These are phyloP conservation scores for Dendrolimus punctatus DNA, from an alignment of 1,140 invertebrate species.

Conservation along the genomic window DNA sequence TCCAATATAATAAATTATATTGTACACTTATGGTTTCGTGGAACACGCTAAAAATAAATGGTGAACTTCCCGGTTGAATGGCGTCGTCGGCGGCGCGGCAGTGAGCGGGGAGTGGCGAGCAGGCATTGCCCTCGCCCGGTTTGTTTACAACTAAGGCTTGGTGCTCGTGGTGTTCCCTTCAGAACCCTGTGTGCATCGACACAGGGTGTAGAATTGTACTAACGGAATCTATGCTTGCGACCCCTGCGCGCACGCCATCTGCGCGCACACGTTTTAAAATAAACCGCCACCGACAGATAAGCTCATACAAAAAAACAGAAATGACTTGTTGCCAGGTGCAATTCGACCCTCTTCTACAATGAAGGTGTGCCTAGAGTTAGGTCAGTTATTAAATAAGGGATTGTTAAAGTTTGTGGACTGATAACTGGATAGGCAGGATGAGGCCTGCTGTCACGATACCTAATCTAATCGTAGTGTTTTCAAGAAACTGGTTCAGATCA, in stretches of 20 bases:
- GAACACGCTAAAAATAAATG: conserved; percentile 63
- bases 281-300: conserved; percentile 59
- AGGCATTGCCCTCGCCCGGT: conserved; percentile 66
- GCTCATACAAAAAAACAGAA: conserved; percentile 43
- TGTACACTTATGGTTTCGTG: conserved; percentile 10
- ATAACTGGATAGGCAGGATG: too few species aligned
- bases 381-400: conserved; percentile 48
- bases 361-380: conserved; percentile 53
- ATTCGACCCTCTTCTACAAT: conserved; percentile 36
- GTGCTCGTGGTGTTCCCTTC: conserved; percentile 22
- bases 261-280: conserved; percentile 60
- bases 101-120: conserved; percentile 55
- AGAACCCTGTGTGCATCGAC: conserved; percentile 35
- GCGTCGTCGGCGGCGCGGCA: conserved; percentile 51
- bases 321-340: conserved; percentile 48
- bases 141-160: conserved; percentile 60
- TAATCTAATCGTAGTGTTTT: too few species aligned
- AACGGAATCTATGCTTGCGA: conserved; percentile 16
- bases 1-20: conserved; percentile 4
- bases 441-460: too few species aligned
- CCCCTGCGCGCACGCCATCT: conserved; percentile 57
- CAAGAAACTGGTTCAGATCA: too few species aligned
- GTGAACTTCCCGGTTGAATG: conserved; percentile 70
- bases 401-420: too few species aligned
- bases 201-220: conserved; percentile 41